Percentiles rank a stretch among this genome's conserved stretches.
phyloP scores from a whole-genome alignment of 2,797 vertebrate genomes.

The Myotis vivesi region DNA sequence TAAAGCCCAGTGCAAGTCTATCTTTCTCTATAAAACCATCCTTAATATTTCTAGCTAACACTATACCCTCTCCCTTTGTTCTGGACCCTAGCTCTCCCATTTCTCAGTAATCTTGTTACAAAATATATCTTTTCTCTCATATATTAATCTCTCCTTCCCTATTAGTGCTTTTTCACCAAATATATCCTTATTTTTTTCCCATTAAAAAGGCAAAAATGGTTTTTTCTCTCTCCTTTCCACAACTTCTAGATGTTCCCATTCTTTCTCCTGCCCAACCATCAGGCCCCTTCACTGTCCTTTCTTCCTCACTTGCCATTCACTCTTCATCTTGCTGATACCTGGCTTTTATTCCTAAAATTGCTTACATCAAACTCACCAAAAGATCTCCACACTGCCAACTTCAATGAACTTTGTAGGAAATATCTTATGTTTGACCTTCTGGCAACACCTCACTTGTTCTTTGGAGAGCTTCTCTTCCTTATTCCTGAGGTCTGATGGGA shows the following conservation, averaged over 20 bases:
- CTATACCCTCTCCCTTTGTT: not conserved
- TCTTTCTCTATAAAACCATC: not conserved
- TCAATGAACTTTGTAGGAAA: not conserved
- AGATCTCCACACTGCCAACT: not conserved
- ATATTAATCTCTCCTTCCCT: constrained; percentile 3
- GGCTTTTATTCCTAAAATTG: constrained; percentile 40
- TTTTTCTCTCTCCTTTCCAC: not conserved
- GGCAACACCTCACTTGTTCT: not conserved
- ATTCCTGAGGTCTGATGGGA: not conserved
- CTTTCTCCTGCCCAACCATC: not conserved
- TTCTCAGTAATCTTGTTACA: not conserved
- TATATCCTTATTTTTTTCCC: not conserved
- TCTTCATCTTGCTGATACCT: not conserved
- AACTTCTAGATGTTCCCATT: not conserved
- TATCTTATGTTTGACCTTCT: not conserved
- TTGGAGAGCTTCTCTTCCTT: not conserved
- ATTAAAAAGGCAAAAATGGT: not conserved
- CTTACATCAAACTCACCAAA: constrained; percentile 4
- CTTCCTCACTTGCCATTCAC: constrained; percentile 2
- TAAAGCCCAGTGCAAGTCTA: not conserved
- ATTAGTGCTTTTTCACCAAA: not conserved
- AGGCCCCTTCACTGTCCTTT: not conserved
- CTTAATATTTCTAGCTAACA: not conserved
- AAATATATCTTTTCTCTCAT: not conserved
- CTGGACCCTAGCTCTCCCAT: not conserved